Evolutionary conservation across 2,797 vertebrate genomes (phyloP).

Genomic region (Carcharodon carcharias): DNA sequence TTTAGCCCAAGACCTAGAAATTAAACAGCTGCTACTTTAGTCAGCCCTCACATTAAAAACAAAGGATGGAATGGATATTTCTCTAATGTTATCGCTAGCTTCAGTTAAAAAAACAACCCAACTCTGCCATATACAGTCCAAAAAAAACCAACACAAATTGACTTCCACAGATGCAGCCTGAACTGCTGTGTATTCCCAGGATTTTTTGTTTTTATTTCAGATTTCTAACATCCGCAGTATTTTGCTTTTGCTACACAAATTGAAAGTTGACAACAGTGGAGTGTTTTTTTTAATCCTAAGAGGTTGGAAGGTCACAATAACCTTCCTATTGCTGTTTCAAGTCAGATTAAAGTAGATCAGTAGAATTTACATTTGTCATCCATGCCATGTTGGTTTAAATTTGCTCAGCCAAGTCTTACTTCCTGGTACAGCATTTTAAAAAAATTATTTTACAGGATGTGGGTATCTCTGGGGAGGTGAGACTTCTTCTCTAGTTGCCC

Average conservation of each 20-base stretch:
- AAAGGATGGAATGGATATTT: neutral
- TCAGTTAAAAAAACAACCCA: neutral
- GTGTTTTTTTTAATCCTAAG: neutral
- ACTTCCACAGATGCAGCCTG: neutral
- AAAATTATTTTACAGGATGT: neutral
- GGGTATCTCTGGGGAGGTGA: neutral
- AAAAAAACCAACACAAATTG: neutral
- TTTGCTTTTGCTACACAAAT: neutral
- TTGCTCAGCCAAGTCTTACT: neutral
- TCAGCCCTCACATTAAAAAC: neutral
- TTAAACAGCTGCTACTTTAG: neutral
- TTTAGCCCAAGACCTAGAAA: neutral
- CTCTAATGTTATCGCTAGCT: neutral
- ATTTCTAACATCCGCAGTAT: neutral
- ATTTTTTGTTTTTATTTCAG: neutral
- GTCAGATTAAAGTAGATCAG: slow-evolving; percentile 1
- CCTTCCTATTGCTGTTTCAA: neutral
- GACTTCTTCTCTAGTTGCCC: too few species aligned
- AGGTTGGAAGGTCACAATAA: neutral
- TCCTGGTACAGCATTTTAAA: neutral
- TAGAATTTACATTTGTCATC: neutral
- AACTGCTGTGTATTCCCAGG: neutral
- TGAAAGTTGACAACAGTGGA: neutral
- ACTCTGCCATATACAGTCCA: neutral
- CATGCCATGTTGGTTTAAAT: neutral